Evolutionary conservation across 2,797 vertebrate species (phyloP).

Genomic region (Vireo griseus): DNA sequence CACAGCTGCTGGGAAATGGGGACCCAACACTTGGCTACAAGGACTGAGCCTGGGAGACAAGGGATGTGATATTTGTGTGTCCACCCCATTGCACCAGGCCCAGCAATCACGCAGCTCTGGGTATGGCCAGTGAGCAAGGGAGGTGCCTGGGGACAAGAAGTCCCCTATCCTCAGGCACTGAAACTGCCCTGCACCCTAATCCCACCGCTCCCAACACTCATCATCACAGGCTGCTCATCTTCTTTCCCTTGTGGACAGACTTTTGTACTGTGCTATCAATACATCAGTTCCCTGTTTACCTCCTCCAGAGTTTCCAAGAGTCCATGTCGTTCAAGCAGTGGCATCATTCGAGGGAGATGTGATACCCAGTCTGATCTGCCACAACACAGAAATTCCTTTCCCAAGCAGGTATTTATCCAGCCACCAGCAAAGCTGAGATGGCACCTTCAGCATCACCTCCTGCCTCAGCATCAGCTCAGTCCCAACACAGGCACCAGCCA

Average conservation of each 20-base stretch:
- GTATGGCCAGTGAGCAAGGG: constrained; percentile 71
- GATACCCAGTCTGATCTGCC: constrained; percentile 71
- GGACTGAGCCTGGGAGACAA: constrained; percentile 74
- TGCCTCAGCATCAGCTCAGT: constrained; percentile 66
- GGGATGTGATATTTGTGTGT: constrained; percentile 81
- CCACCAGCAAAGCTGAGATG: constrained; percentile 77
- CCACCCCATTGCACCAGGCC: constrained; percentile 63
- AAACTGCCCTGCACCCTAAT: background rate
- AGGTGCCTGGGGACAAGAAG: background rate
- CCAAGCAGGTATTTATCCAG: constrained; percentile 74
- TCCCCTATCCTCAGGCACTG: background rate
- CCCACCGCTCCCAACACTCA: background rate
- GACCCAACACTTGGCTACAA: constrained; percentile 68
- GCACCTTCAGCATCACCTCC: constrained; percentile 80
- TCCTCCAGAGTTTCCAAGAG: constrained; percentile 53
- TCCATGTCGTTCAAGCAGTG: background rate
- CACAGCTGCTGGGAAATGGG: background rate
- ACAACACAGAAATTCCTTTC: constrained; percentile 48
- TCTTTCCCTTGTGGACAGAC: background rate
- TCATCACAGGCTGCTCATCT: background rate
- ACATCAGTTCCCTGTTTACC: background rate
- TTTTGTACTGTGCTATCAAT: background rate
- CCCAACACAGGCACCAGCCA: constrained; percentile 59
- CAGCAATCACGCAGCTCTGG: constrained; percentile 83
- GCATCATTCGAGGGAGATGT: background rate